Conservation (phyloP, 1,140 invertebrate genomes). For the Drosophila virilis region DNA sequence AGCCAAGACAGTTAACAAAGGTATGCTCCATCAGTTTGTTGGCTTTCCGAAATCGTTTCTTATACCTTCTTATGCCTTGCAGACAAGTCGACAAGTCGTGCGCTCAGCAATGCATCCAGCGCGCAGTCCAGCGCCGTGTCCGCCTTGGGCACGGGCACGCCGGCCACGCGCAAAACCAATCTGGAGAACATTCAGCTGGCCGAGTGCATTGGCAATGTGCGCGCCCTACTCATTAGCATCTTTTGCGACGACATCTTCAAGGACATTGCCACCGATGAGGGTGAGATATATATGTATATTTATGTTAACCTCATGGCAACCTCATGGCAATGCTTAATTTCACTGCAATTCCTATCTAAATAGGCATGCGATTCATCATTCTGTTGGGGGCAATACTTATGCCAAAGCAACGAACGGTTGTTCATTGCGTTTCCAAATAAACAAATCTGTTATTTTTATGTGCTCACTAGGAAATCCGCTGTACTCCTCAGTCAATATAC, state of each 20-base stretch:
- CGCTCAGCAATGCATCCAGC: slow-evolving; percentile 21
- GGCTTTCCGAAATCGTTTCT: neutral
- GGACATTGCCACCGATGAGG: slow-evolving; percentile 81
- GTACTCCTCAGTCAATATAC: no score
- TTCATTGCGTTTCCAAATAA: no score
- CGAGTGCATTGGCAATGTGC: slow-evolving; percentile 93
- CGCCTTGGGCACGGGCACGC: slow-evolving; percentile 16
- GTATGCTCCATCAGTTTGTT: neutral
- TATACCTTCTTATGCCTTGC: neutral
- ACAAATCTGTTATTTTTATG: no score
- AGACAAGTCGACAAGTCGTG: slow-evolving; percentile 61
- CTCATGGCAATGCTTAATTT: no score
- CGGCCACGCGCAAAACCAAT: slow-evolving; percentile 85
- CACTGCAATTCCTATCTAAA: no score
- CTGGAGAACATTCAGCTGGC: slow-evolving; percentile 91
- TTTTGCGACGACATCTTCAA: slow-evolving; percentile 90
- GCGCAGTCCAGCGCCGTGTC: slow-evolving; percentile 11
- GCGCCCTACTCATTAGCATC: slow-evolving; percentile 92
- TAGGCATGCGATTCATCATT: no score
- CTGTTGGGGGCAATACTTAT: no score
- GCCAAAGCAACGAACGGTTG: no score
- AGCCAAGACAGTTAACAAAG: slow-evolving; percentile 85
- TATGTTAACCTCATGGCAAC: neutral
- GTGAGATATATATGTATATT: slow-evolving; percentile 39
- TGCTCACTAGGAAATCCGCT: no score